Evolutionary conservation across 2,888 invertebrate species (phyloP), one percentile per base, ranked within the genome.

Genomic region (Coenonympha arcania): DNA sequence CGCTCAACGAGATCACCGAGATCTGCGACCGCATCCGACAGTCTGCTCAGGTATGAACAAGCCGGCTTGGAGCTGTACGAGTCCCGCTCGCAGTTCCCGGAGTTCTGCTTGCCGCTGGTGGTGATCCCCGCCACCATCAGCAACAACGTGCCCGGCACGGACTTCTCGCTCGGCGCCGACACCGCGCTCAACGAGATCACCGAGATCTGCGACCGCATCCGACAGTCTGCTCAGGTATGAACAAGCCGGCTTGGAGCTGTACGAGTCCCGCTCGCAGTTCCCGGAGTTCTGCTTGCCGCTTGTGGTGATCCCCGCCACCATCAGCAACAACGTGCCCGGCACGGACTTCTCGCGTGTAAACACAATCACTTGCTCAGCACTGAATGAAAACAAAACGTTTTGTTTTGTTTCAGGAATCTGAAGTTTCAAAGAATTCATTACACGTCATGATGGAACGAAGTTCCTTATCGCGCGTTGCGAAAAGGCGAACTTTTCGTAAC

Each of bases 171-270:
- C 36, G 99, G 99, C 48, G 93, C 95, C 55, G 99, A 99, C 73
- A 99, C 99, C 2, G 98, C 99, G 4, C 89, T 99, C 49, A 99
- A 99, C 79, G 99, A 99, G 88, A 99, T 99, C 65, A 97, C 98
- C 0, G 95, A 96, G 89, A 96, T 96, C 60, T 96, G 96, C 71
- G 96, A 96, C 81, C 90, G 98, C 41, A 99, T 99, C 71, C 93
- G 99, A 37, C 99, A 99, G 79, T 98, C 98, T 2, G 99, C 99
- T 0, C 98, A 98, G 83, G 87, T 85, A 53, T 48, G 6, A 20
- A 22, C 2, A 9, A n/a, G n/a, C n/a, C n/a, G n/a, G n/a, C n/a
- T n/a, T n/a, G n/a, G 91, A 93, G 69, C 78, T 98, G 58, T 89
- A 89, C 54, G 94, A 31, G 9, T 11, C 31, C 4, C 4, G 15